A percentile compares a stretch with the other conserved stretches of the same genome.
Evolutionary conservation across 2,797 vertebrate species (phyloP).

Genomic region (Pempheris klunzingeri): DNA sequence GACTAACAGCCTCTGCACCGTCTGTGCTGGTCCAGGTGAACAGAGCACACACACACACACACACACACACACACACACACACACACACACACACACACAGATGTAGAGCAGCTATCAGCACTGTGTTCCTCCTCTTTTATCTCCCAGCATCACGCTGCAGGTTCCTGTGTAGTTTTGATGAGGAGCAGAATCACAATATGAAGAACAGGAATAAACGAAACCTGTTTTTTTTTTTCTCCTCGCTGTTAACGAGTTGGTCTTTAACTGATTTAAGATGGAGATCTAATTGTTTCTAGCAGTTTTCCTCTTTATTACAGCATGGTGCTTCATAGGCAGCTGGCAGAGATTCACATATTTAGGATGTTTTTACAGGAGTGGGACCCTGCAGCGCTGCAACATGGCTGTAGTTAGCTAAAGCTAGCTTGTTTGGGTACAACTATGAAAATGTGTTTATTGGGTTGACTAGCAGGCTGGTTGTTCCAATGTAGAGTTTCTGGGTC

Average conservation of each 20-base stretch:
- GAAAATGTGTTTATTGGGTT: too few relatives aligned
- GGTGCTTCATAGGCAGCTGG: background rate
- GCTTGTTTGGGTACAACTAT: too few relatives aligned
- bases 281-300: background rate
- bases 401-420: too few relatives aligned
- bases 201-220: conserved; percentile 1
- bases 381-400: too few relatives aligned
- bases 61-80: conserved; percentile 24
- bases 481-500: too few relatives aligned
- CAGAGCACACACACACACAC: conserved; percentile 27
- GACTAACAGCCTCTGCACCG: conserved; percentile 51
- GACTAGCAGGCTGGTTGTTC: too few relatives aligned
- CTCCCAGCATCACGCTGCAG: conserved; percentile 2
- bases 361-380: too few relatives aligned
- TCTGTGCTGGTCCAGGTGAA: conserved; percentile 49
- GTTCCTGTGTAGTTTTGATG: background rate
- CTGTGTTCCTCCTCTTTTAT: conserved; percentile 37
- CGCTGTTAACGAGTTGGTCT: too few relatives aligned
- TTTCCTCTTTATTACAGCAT: background rate
- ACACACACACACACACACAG: background rate
- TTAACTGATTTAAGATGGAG: background rate
- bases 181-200: background rate
- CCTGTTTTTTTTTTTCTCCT: conserved; percentile 1
- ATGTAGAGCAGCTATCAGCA: conserved; percentile 57
- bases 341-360: background rate